phyloP scores from a whole-genome alignment of 2,888 invertebrate genomes.

The Sinelater perroti region DNA sequence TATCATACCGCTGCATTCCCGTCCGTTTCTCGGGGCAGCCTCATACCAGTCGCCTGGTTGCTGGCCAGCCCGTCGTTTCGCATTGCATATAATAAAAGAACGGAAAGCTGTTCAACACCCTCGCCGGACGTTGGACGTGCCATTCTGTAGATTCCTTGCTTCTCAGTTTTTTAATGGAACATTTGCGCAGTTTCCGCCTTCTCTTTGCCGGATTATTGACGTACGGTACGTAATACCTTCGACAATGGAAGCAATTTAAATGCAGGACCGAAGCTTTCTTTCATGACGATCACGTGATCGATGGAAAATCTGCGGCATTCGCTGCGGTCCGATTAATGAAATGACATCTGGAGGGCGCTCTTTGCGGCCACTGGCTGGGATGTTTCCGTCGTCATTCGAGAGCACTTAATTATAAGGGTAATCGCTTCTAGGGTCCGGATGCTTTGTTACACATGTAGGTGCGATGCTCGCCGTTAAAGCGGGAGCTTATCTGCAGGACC shows the following conservation, averaged over 20 bases:
- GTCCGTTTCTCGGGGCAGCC: too few species aligned
- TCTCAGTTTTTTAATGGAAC: constrained; percentile 28
- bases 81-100: constrained; percentile 2
- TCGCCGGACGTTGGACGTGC: constrained; percentile 21
- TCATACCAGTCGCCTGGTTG: too few species aligned
- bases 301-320: constrained; percentile 39
- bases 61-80: neutral
- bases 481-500: constrained; percentile 25
- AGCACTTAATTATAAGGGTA: constrained; percentile 45
- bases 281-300: constrained; percentile 38
- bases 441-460: constrained; percentile 41
- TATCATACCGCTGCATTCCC: too few species aligned
- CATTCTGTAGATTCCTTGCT: constrained; percentile 27
- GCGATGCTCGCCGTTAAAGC: constrained; percentile 37
- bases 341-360: constrained; percentile 31
- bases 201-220: constrained; percentile 34
- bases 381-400: constrained; percentile 38
- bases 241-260: constrained; percentile 39
- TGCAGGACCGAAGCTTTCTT: constrained; percentile 39
- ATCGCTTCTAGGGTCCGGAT: constrained; percentile 39
- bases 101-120: constrained; percentile 13
- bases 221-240: constrained; percentile 36
- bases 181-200: constrained; percentile 27
- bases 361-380: constrained; percentile 31
- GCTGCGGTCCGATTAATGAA: constrained; percentile 37